A percentile compares a stretch with the other conserved stretches of the same genome.
Evolutionary conservation across 2,888 invertebrate species (phyloP).

Genomic region (Synergus umbraculus): DNA sequence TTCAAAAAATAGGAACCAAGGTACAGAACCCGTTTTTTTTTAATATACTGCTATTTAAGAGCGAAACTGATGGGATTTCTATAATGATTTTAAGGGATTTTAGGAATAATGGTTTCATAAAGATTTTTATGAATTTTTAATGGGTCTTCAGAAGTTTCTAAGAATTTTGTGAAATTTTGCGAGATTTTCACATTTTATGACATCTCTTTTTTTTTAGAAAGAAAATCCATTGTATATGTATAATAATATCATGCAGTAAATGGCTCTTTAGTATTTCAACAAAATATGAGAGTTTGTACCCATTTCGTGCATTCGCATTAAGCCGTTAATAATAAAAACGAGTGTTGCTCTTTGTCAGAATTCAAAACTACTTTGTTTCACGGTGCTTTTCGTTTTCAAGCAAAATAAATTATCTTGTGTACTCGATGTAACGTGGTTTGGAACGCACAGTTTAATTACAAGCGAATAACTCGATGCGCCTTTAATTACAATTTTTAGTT

Average conservation of each 20-base stretch:
- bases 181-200: no score
- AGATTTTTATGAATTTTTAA: no score
- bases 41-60: no score
- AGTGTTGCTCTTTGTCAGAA: not conserved
- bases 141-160: no score
- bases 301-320: not conserved
- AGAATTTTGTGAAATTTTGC: no score
- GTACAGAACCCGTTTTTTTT: no score
- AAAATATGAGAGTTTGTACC: not conserved
- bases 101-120: no score
- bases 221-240: not conserved
- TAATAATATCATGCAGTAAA: not conserved
- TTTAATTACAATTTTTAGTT: conserved; percentile 39
- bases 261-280: not conserved
- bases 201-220: no score
- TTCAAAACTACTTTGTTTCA: conserved; percentile 20
- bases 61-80: no score
- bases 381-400: not conserved
- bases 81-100: no score
- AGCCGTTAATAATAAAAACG: not conserved
- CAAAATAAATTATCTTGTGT: conserved; percentile 26
- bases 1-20: no score
- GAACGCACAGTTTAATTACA: conserved; percentile 32
- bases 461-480: conserved; percentile 27
- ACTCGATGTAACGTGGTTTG: conserved; percentile 6